Evolutionary conservation across 2,888 invertebrate genomes (phyloP), one percentile per base, ranked within the genome.

Genomic region (Ecdyonurus torrentis): DNA sequence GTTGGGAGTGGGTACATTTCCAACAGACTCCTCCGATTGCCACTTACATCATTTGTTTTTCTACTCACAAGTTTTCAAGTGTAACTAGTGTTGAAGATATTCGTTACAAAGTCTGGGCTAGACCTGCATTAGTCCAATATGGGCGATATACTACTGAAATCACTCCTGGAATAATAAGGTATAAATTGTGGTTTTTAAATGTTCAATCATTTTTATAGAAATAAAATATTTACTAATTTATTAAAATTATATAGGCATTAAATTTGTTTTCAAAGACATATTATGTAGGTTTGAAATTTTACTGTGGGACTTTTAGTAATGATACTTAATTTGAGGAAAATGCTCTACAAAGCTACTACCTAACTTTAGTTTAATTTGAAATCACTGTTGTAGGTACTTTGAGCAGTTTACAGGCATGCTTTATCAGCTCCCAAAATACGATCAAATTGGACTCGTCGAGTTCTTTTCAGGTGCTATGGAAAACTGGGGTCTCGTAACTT

Each of bases 381-480:
- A n/a, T n/a, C n/a, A n/a, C 50, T 18, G 18, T 18, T 50, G 7
- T 50, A 50, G 18, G 10, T 50, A 50, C 50, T 50, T 10, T 18
- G 10, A 50, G 50, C 7, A 7, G 10, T 87, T 84, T 74, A 89
- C 90, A 75, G 80, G 83, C 69, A 79, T 86, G 52, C 75, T 80
- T 1, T 91, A 86, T 75, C 87, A 89, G 0, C 70, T 92, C 61
- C 83, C 86, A 0, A 93, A 93, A 75, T 83, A 89, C 65, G 94
- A 95, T 72, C 89, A 94, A 90, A 86, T 91, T n/a, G 94, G 92
- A 0, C 76, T 95, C 64, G 93, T 93, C 0, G 93, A 94, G 73
- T 94, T 93, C 71, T 83, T 85, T 62, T 89, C 89, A 1, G 91
- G 89, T 0, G 93, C 92, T 1, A 93, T 93, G 92, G 93, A 83